phyloP scores from a whole-genome alignment of 1,140 invertebrate genomes.

The Sesamia nonagrioides region DNA sequence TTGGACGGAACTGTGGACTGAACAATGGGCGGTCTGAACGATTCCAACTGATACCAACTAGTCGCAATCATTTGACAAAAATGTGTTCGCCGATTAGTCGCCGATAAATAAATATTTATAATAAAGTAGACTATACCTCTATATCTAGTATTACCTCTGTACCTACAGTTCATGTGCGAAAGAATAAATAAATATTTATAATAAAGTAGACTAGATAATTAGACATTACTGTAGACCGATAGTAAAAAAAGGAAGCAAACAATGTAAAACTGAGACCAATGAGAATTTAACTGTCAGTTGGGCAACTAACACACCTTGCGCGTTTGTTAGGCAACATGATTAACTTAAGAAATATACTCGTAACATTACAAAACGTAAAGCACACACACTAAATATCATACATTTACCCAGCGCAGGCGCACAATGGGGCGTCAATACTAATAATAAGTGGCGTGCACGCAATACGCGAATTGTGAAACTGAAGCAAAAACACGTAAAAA shows the following conservation, averaged over 20 bases:
- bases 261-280: conserved; percentile 17
- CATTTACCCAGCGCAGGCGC: conserved; percentile 2
- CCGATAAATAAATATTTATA: too few species aligned
- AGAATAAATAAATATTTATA: too few species aligned
- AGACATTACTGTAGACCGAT: background rate
- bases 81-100: too few species aligned
- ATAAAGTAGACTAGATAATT: background rate
- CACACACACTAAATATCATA: conserved; percentile 44
- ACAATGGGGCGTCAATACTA: conserved; percentile 46
- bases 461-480: conserved; percentile 41
- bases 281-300: conserved; percentile 43
- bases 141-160: too few species aligned
- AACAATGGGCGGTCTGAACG: too few species aligned
- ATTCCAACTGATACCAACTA: too few species aligned
- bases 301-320: conserved; percentile 30
- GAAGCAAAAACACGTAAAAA: conserved; percentile 43
- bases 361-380: conserved; percentile 35
- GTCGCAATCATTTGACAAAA: too few species aligned
- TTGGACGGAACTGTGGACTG: too few species aligned
- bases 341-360: conserved; percentile 42
- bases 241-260: conserved; percentile 36
- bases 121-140: too few species aligned
- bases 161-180: too few species aligned
- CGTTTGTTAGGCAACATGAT: conserved; percentile 41
- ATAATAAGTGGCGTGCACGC: conserved; percentile 4